Percentiles rank a stretch among this genome's conserved stretches.
phyloP scores from a whole-genome alignment of 1,140 invertebrate species.

The Drosophila fuyamai region DNA sequence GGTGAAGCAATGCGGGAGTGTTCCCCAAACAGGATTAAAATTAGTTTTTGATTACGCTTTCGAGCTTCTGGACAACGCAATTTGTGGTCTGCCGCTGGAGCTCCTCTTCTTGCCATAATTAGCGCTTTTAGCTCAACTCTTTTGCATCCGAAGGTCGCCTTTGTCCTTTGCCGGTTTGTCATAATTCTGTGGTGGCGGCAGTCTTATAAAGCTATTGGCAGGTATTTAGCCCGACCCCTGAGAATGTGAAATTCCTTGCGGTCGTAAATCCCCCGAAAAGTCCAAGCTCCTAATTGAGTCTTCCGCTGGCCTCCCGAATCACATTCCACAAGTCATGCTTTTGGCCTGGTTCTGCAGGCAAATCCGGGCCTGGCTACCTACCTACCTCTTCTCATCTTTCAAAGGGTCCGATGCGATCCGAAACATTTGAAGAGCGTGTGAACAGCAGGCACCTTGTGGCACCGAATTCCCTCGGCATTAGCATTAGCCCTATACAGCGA shows the following conservation, averaged over 20 bases:
- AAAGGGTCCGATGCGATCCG: constrained; percentile 34
- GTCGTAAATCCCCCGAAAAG: constrained; percentile 74
- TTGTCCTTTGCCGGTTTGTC: constrained; percentile 56
- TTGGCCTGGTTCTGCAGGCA: constrained; percentile 24
- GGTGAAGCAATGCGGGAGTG: constrained; percentile 40
- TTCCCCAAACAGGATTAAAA: constrained; percentile 83
- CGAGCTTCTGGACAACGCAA: constrained; percentile 85
- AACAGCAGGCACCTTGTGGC: constrained; percentile 74
- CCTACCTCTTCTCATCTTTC: constrained; percentile 43
- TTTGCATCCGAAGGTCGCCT: constrained; percentile 78
- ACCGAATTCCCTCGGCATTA: constrained; percentile 41
- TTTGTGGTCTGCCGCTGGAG: constrained; percentile 59
- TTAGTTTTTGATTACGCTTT: constrained; percentile 85
- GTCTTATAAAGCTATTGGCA: constrained; percentile 77
- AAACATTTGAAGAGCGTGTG: constrained; percentile 71
- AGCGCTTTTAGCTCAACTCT: constrained; percentile 81
- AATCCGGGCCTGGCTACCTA: constrained; percentile 14
- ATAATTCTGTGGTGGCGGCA: constrained; percentile 68
- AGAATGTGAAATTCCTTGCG: constrained; percentile 73
- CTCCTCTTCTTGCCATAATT: constrained; percentile 60
- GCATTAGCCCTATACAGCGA: constrained; percentile 38
- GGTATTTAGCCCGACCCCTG: constrained; percentile 63
- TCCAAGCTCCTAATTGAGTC: constrained; percentile 74
- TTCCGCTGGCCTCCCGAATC: constrained; percentile 59
- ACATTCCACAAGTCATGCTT: constrained; percentile 77